These are phyloP conservation scores for Microplitis deprimator DNA, from an alignment of 2,888 invertebrate genomes.

Conservation along the genomic window DNA sequence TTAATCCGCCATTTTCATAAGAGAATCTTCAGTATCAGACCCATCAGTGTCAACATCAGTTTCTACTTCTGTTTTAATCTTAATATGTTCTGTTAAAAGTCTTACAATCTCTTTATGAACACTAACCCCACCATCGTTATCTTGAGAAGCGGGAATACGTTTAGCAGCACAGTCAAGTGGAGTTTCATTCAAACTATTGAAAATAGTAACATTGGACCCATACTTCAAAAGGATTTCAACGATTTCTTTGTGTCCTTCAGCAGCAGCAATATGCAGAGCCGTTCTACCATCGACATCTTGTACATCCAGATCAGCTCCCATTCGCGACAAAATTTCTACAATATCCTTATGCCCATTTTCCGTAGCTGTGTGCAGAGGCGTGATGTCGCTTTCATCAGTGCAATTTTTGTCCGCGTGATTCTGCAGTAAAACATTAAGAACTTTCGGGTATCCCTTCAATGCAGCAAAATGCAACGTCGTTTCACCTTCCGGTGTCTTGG, in stretches of 20 bases:
- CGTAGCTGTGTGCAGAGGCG: conserved; percentile 10
- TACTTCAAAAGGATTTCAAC: conserved; percentile 19
- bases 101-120: neutral
- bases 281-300: neutral
- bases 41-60: neutral
- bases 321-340: conserved; percentile 17
- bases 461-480: neutral
- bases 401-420: neutral
- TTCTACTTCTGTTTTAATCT: neutral
- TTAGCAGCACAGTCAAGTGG: neutral
- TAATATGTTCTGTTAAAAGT: neutral
- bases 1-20: too few relatives aligned
- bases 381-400: neutral
- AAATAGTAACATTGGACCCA: conserved; percentile 6
- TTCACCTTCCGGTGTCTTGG: neutral
- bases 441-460: neutral
- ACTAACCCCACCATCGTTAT: neutral
- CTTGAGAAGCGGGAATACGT: neutral
- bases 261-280: neutral
- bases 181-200: neutral
- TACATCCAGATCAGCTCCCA: neutral
- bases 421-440: neutral
- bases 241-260: neutral
- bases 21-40: conserved; percentile 1
- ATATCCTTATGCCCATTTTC: neutral